phyloP scores from a whole-genome alignment of 2,797 vertebrate genomes.

The Momotus momota region DNA sequence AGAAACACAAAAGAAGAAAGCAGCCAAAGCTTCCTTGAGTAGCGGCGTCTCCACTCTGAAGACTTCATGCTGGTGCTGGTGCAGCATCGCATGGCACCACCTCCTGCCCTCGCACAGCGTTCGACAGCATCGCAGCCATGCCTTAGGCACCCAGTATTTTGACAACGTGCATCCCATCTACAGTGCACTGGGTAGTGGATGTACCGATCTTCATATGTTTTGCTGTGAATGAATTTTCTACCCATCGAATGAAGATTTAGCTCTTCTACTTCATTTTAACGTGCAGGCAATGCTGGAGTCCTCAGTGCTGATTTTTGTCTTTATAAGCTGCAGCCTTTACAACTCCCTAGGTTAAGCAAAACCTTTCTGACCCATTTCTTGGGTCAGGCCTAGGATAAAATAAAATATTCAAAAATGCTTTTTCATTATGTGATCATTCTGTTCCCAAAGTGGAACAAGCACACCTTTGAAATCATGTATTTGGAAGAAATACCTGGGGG shows the following conservation, averaged over 20 bases:
- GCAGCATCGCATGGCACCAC: fast-evolving
- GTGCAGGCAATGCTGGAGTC: not conserved
- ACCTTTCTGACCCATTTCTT: not conserved
- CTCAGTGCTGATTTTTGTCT: not conserved
- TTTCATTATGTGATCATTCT: not conserved
- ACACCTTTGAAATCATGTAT: not conserved
- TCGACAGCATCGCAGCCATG: not conserved
- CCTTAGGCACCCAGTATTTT: not conserved
- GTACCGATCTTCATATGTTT: fast-evolving
- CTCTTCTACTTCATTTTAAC: not conserved
- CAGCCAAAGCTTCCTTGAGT: not conserved
- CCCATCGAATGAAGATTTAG: not conserved
- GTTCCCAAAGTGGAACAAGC: not conserved
- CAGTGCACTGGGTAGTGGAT: not conserved
- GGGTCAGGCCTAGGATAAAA: not conserved
- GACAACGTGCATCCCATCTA: fast-evolving
- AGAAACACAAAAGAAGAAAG: not conserved
- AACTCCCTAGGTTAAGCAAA: not conserved
- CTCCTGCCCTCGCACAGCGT: not conserved
- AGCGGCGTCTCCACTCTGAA: not conserved
- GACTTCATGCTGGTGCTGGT: not conserved
- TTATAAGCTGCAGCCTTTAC: not conserved
- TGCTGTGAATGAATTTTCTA: not conserved
- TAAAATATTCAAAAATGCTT: not conserved
- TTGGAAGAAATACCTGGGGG: not conserved